Percentiles rank a stretch among this genome's conserved stretches.
These are phyloP conservation scores for Aphidius colemani DNA, from an alignment of 2,888 invertebrate genomes.

Conservation along the genomic window DNA sequence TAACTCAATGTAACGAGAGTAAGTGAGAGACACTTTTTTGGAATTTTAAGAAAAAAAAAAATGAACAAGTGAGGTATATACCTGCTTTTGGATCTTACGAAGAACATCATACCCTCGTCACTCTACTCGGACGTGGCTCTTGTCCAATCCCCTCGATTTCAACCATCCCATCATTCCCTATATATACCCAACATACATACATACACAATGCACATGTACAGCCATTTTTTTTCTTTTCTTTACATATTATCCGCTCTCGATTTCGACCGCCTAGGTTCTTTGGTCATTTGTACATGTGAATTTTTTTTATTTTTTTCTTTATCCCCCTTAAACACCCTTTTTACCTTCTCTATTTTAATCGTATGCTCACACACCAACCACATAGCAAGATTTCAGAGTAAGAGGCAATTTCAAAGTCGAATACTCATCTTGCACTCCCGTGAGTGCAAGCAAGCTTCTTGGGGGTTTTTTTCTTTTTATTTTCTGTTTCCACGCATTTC, in stretches of 20 bases:
- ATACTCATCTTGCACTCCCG: conserved; percentile 12
- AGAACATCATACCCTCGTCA: conserved; percentile 60
- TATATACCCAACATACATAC: not conserved
- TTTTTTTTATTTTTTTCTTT: too few relatives aligned
- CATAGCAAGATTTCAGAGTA: too few relatives aligned
- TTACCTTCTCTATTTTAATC: too few relatives aligned
- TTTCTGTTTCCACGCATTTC: not conserved
- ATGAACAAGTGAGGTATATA: conserved; percentile 48
- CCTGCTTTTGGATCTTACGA: conserved; percentile 59
- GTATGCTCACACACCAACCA: too few relatives aligned
- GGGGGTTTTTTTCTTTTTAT: not conserved
- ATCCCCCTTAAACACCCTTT: too few relatives aligned
- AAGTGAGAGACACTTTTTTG: conserved; percentile 23
- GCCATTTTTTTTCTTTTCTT: conserved; percentile 3
- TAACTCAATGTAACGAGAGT: conserved; percentile 25
- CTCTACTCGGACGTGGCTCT: conserved; percentile 43
- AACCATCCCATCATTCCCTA: not conserved
- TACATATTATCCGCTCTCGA: conserved; percentile 28
- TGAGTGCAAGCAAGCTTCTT: not conserved
- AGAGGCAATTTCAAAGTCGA: conserved; percentile 11
- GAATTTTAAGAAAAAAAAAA: conserved; percentile 23
- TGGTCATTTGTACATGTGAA: too few relatives aligned
- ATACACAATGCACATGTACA: not conserved
- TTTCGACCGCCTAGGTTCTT: conserved; percentile 14
- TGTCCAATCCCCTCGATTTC: conserved; percentile 7